These are phyloP conservation scores for Syrrhaptes paradoxus DNA, from an alignment of 2,113 vertebrate genomes.

Conservation along the genomic window DNA sequence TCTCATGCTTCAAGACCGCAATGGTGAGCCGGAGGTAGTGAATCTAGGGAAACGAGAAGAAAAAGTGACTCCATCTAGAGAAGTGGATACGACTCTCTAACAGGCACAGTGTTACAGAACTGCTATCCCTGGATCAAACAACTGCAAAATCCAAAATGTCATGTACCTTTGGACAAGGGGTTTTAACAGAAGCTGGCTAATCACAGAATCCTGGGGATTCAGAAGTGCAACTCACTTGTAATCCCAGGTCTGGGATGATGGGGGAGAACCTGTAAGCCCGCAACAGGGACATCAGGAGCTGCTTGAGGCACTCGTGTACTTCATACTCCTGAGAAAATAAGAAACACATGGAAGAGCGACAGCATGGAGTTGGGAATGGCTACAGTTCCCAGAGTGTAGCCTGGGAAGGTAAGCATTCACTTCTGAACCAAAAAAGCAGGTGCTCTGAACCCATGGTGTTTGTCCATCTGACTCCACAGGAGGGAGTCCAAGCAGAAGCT, in stretches of 20 bases:
- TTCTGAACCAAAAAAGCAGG: not conserved
- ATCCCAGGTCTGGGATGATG: constrained; percentile 93
- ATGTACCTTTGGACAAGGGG: not conserved
- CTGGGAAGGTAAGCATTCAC: not conserved
- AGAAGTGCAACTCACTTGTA: constrained; percentile 83
- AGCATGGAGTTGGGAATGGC: not conserved
- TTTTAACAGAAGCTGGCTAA: not conserved
- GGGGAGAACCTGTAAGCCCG: constrained; percentile 96
- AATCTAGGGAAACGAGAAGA: constrained; percentile 78
- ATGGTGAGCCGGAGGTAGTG: constrained; percentile 93
- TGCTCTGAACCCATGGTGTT: not conserved
- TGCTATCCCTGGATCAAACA: not conserved
- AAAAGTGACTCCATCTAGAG: not conserved
- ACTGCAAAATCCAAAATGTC: not conserved
- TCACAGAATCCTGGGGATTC: not conserved
- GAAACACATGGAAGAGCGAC: not conserved
- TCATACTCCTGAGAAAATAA: constrained; percentile 87
- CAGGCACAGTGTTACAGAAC: not conserved
- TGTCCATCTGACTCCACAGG: not conserved
- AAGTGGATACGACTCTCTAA: not conserved
- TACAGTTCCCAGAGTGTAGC: not conserved
- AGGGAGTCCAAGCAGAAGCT: not conserved
- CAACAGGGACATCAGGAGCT: constrained; percentile 96
- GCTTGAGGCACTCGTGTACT: constrained; percentile 94
- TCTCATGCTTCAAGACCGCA: constrained; percentile 91